phyloP scores from a whole-genome alignment of 2,888 invertebrate genomes.

The Diarsia brunnea region DNA sequence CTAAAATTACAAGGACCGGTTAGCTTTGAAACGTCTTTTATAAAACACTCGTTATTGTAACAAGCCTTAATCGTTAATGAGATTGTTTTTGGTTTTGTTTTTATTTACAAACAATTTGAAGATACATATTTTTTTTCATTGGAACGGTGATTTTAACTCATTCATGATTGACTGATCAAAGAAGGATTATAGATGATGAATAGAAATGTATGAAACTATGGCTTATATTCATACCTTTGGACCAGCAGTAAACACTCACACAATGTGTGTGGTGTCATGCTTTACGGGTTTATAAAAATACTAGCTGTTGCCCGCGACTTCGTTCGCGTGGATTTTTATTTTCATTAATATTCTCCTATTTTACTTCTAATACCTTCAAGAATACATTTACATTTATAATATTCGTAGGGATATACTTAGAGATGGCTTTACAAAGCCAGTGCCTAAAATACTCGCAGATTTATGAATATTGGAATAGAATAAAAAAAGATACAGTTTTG shows the following conservation, averaged over 20 bases:
- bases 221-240: background rate
- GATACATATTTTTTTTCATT: too few relatives aligned
- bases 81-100: constrained; percentile 7
- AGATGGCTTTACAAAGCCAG: background rate
- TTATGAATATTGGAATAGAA: background rate
- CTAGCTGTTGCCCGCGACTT: too few relatives aligned
- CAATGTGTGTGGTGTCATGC: too few relatives aligned
- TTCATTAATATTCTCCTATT: too few relatives aligned
- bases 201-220: background rate
- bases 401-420: too few relatives aligned
- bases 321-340: too few relatives aligned
- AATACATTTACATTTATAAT: too few relatives aligned
- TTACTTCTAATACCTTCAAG: too few relatives aligned
- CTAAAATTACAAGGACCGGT: constrained; percentile 28
- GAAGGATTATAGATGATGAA: background rate
- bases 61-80: background rate
- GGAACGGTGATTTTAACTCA: background rate
- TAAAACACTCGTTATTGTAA: background rate
- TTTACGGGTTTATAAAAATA: background rate
- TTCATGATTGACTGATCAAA: background rate
- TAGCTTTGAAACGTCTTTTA: background rate
- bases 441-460: background rate
- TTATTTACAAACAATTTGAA: background rate
- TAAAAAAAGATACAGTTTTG: background rate
- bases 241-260: background rate